Evolutionary conservation across 2,113 vertebrate genomes (phyloP), one percentile per base, ranked within the genome.

Genomic region (Herpailurus yagouaroundi): DNA sequence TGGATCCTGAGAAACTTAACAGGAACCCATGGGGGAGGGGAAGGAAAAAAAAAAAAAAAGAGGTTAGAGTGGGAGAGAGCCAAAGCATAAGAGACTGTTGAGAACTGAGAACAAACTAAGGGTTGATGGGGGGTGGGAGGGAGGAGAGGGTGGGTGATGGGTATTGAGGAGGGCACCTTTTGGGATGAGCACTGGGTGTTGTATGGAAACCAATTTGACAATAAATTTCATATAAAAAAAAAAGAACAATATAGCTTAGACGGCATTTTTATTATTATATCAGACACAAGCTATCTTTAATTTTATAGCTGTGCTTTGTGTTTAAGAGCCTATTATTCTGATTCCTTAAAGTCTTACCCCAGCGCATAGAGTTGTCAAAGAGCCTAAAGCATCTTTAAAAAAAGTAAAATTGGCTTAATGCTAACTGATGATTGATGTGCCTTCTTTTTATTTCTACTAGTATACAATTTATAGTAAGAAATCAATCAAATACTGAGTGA

Each of bases 381-480:
- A 25, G 41, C 25, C 69, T 55, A 33, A 33, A 50, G 82, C 7
- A 16, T 77, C 36, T 68, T 4, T 45, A 45, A 45, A 1, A 45
- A 45, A 45, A 45, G 45, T 9, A 45, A 45, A 45, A 45, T 45
- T 94, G 36, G 38, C 23, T 95, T 92, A 25, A 52, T 82, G 41
- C 50, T 48, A 81, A 55, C 13, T 86, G 38, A 91, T 76, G 71
- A 52, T n/a, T 29, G 10, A 8, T 80, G 23, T 33, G 6, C 23
- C 23, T 96, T 21, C 63, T 69, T 92, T 96, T 89, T 84, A n/a
- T 68, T 94, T 94, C 38, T 97, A 5, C 36, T 91, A 63, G 10
- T 63, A 80, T 16, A 33, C 9, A 79, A 25, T 1, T 77, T 84
- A 5, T 38, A 63, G 31, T 57, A 41, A 71, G 73, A 93, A 92